These are phyloP conservation scores for Crossaster papposus DNA, from an alignment of 53 echinoderm and acorn worm genomes.

Conservation along the genomic window DNA sequence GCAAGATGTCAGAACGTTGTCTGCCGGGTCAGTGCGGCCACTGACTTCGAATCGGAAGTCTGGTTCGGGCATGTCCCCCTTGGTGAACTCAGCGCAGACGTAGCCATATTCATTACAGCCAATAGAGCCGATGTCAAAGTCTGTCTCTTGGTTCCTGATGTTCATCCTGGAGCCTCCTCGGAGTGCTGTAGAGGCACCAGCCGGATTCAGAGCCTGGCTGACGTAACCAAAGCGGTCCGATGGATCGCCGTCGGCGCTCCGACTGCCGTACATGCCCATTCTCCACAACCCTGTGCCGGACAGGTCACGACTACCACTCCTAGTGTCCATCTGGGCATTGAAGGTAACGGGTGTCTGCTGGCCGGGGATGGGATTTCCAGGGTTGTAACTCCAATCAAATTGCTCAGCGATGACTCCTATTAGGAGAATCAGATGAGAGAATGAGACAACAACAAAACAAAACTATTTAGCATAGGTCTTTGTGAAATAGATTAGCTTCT, in stretches of 20 bases:
- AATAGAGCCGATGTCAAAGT: constrained; percentile 88
- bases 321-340: constrained; percentile 59
- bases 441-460: not conserved
- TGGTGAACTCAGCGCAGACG: constrained; percentile 90
- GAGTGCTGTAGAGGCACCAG: constrained; percentile 64
- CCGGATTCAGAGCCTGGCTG: constrained; percentile 67
- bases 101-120: constrained; percentile 80
- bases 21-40: constrained; percentile 53
- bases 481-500: too few species aligned
- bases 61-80: constrained; percentile 80
- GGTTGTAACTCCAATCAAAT: constrained; percentile 71
- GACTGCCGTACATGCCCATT: constrained; percentile 82
- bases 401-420: constrained; percentile 83
- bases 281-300: constrained; percentile 85
- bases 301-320: constrained; percentile 72
- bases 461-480: too few species aligned
- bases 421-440: constrained; percentile 1
- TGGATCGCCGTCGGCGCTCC: constrained; percentile 73
- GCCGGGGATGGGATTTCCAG: constrained; percentile 75
- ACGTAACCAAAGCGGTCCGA: constrained; percentile 70
- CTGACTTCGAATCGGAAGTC: constrained; percentile 75
- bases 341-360: constrained; percentile 64
- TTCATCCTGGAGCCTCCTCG: constrained; percentile 68
- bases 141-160: constrained; percentile 57
- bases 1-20: constrained; percentile 74